These are phyloP conservation scores for Borostomias antarcticus DNA, from an alignment of 2,797 vertebrate genomes.

Conservation along the genomic window DNA sequence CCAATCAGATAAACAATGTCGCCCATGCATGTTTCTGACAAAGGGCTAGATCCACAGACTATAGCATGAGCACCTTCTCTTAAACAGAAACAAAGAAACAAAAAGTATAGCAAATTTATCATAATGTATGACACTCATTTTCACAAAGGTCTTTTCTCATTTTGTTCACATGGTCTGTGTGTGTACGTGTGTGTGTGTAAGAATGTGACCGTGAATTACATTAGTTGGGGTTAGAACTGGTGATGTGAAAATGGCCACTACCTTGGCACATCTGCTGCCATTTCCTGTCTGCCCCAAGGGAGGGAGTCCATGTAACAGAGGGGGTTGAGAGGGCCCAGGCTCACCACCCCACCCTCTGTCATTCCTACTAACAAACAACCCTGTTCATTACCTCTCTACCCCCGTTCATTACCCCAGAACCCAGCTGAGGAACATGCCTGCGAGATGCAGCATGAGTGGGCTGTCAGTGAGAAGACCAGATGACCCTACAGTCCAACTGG, in stretches of 20 bases:
- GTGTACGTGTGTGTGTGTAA: slow-evolving; percentile 52
- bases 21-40: not conserved
- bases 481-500: not conserved
- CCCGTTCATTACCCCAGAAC: too few relatives aligned
- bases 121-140: too few relatives aligned
- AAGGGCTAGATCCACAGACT: not conserved
- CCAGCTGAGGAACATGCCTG: too few relatives aligned
- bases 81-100: not conserved
- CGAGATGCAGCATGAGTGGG: too few relatives aligned
- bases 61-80: not conserved
- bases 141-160: too few relatives aligned
- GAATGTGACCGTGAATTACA: slow-evolving; percentile 35
- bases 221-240: slow-evolving; percentile 40
- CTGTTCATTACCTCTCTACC: too few relatives aligned
- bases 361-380: too few relatives aligned
- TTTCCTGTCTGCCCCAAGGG: slow-evolving; percentile 59
- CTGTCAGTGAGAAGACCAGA: too few relatives aligned
- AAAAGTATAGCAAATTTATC: not conserved
- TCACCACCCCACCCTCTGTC: not conserved
- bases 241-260: slow-evolving; percentile 61
- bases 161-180: too few relatives aligned
- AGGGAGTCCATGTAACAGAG: slow-evolving; percentile 65
- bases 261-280: slow-evolving; percentile 68
- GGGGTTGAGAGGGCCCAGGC: slow-evolving; percentile 61
- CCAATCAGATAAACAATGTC: slow-evolving; percentile 41